Base-by-base conservation (phyloP, 2,113 vertebrate genomes). In the Nannospalax galili region DNA sequence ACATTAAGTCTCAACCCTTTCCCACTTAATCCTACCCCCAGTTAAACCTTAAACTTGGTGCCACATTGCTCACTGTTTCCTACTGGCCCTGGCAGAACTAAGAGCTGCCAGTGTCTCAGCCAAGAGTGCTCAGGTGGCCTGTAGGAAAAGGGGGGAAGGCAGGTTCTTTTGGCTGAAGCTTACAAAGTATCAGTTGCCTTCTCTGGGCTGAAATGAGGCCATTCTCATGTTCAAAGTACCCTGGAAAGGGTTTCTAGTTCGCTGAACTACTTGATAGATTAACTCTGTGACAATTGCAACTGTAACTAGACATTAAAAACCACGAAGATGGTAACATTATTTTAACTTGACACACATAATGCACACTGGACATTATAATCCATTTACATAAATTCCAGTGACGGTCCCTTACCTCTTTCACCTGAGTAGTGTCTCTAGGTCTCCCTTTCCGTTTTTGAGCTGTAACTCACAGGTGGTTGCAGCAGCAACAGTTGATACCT, bases 211-310 rank as follows among this genome's bases (percentile, higher is more conserved):
- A 90, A 93, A 56, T 17, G 37, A 73, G 48, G 67, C 64, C 3
- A 42, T 85, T 40, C 24, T 32, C 28, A 67, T 88, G 62, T 82
- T 26, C 42, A 16, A 60, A 75, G 11, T 40, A 84, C 42, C 20
- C 79, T 37, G 56, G n/a, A 58, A 82, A 93, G 70, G 15, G 22
- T 87, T 92, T 90, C 80, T 17, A 48, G 86, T 22, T 94, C 88
- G 58, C 56, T 81, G 72, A 79, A 77, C 67, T 69, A 30, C 86
- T n/a, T 75, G 64, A 65, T 60, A 69, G 69, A 86, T 92, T 90
- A 64, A 16, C 35, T 8, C 32, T 40, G 7, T 52, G 48, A 84
- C 65, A 58, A 84, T 1, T 85, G 24, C n/a, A 26, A 32, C 30
- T 87, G 35, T 64, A 91, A 37, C 77, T 7, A 89, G 48, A 92